These are phyloP conservation scores for Aleadryas rufinucha DNA, from an alignment of 2,113 vertebrate genomes.

Conservation along the genomic window DNA sequence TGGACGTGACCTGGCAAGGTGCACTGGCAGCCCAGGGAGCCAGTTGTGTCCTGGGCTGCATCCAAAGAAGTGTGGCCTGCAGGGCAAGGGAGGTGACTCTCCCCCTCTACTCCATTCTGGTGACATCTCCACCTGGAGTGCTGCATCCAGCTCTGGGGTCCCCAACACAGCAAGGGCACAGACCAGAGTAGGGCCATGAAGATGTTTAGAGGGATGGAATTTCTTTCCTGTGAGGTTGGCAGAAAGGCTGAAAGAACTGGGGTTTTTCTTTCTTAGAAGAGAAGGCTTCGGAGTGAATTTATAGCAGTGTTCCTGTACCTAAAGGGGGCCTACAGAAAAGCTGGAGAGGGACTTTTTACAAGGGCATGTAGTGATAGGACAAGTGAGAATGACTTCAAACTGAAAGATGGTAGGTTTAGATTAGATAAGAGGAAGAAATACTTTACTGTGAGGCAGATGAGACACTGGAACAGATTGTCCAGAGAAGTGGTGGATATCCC, in stretches of 20 bases:
- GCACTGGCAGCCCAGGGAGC: accelerated
- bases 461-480: neutral
- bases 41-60: neutral
- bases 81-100: neutral
- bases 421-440: neutral
- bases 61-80: neutral
- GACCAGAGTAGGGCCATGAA: neutral
- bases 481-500: neutral
- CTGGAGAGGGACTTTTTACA: neutral
- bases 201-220: neutral
- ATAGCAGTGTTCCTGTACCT: neutral
- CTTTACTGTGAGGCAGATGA: neutral
- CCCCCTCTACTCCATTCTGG: neutral
- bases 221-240: neutral
- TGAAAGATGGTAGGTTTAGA: neutral
- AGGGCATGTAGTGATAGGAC: neutral
- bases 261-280: neutral
- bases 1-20: neutral
- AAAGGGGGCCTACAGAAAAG: neutral
- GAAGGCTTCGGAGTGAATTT: neutral
- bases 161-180: neutral
- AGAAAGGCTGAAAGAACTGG: neutral
- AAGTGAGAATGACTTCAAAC: neutral
- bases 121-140: neutral
- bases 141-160: neutral